Percentiles rank a stretch among this genome's conserved stretches.
phyloP scores from a whole-genome alignment of 2,888 invertebrate species.

The Calliphora vomitoria region DNA sequence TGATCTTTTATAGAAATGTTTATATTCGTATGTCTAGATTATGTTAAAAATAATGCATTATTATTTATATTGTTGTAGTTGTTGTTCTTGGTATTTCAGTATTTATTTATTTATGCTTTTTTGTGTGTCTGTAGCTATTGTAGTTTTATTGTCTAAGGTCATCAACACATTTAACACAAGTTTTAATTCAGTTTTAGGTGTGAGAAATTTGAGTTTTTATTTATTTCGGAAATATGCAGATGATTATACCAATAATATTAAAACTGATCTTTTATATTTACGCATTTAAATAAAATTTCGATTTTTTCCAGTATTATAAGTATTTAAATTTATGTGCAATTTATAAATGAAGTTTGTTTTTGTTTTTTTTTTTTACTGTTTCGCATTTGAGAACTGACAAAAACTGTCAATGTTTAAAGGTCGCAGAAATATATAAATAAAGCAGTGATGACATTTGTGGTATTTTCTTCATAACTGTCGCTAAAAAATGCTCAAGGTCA shows the following conservation, averaged over 20 bases:
- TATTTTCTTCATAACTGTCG: not conserved
- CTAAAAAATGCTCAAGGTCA: not conserved
- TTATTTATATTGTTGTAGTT: not conserved
- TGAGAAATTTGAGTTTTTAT: not conserved
- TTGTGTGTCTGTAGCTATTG: slow-evolving; percentile 14
- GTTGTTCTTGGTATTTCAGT: slow-evolving; percentile 15
- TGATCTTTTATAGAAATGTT: not conserved
- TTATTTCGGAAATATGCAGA: not conserved
- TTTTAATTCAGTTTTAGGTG: not conserved
- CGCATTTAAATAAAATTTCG: not conserved
- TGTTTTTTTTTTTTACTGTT: not conserved
- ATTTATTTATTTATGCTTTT: not conserved
- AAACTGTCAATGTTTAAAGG: not conserved
- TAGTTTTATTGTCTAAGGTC: slow-evolving; percentile 66
- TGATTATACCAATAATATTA: not conserved
- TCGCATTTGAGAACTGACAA: not conserved
- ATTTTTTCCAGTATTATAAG: not conserved
- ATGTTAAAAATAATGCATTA: slow-evolving; percentile 13
- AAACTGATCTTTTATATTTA: not conserved
- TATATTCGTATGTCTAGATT: not conserved
- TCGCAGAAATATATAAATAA: not conserved
- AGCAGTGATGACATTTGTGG: slow-evolving; percentile 8
- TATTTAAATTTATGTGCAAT: not conserved
- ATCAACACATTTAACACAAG: slow-evolving; percentile 60
- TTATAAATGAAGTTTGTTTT: not conserved